phyloP scores from a whole-genome alignment of 1,140 invertebrate species.

The Drosophila carrolli region DNA sequence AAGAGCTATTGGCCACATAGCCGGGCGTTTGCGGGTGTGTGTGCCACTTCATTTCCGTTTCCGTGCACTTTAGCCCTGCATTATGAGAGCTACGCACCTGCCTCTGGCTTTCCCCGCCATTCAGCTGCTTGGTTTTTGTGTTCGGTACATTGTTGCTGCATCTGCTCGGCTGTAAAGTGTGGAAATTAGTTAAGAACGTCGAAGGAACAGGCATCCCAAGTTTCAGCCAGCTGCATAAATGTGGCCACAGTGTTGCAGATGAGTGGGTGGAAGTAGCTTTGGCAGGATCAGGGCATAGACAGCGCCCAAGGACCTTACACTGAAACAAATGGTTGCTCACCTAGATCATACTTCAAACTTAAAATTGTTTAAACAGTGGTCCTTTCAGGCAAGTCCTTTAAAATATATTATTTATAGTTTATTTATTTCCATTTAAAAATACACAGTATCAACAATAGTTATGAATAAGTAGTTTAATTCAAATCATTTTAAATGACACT shows the following conservation, averaged over 20 bases:
- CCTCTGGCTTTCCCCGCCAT: too few relatives aligned
- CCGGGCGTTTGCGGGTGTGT: slow-evolving; percentile 11
- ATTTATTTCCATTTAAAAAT: too few relatives aligned
- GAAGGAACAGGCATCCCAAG: slow-evolving; percentile 10
- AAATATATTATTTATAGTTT: too few relatives aligned
- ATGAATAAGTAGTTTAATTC: too few relatives aligned
- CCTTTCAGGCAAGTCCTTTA: too few relatives aligned
- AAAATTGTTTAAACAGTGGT: too few relatives aligned
- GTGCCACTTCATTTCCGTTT: slow-evolving; percentile 50
- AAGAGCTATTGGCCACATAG: slow-evolving; percentile 30
- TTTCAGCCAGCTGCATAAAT: slow-evolving; percentile 31
- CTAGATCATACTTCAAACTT: too few relatives aligned
- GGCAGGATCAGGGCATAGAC: neutral
- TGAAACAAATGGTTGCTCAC: too few relatives aligned
- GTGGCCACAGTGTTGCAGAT: slow-evolving; percentile 58
- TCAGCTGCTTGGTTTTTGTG: slow-evolving; percentile 1
- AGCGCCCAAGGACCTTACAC: neutral
- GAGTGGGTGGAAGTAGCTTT: neutral
- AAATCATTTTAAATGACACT: too few relatives aligned
- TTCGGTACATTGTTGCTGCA: slow-evolving; percentile 59
- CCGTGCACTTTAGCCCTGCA: slow-evolving; percentile 23
- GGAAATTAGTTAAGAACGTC: slow-evolving; percentile 63
- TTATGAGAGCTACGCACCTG: slow-evolving; percentile 5
- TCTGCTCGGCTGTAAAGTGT: slow-evolving; percentile 30
- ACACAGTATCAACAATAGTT: too few relatives aligned